Conservation (phyloP, 2,113 vertebrate species). For the Pachypanchax playfairii region DNA sequence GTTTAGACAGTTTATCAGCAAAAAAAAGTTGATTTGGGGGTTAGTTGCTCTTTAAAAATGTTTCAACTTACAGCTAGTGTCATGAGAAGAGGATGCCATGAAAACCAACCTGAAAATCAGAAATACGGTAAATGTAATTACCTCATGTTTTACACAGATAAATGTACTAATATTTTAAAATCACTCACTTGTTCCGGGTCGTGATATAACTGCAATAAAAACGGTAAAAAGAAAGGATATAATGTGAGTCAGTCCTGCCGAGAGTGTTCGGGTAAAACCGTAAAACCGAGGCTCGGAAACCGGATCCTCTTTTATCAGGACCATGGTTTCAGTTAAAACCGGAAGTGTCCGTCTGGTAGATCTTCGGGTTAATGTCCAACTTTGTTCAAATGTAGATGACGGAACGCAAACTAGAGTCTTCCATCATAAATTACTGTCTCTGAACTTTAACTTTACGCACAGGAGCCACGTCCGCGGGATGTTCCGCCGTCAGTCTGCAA, state of each 20-base stretch:
- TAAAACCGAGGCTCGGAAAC: slow-evolving; percentile 85
- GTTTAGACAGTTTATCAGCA: too few relatives aligned
- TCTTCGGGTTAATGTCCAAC: neutral
- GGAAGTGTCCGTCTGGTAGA: slow-evolving; percentile 2
- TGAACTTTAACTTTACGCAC: neutral
- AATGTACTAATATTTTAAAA: too few relatives aligned
- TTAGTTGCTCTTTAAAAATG: neutral
- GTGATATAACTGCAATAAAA: slow-evolving; percentile 81
- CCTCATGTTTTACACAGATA: neutral
- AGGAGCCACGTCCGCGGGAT: neutral
- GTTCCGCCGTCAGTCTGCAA: too few relatives aligned
- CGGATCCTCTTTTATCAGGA: too few relatives aligned
- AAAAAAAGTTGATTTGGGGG: too few relatives aligned
- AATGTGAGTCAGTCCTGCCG: slow-evolving; percentile 81
- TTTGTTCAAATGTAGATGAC: neutral
- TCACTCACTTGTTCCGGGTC: slow-evolving; percentile 91
- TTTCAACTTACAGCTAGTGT: slow-evolving; percentile 88
- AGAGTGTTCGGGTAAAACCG: slow-evolving; percentile 72
- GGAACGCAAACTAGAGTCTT: neutral
- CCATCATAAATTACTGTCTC: too few relatives aligned
- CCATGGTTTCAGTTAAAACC: too few relatives aligned
- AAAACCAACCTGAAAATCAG: slow-evolving; percentile 86
- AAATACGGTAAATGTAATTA: neutral
- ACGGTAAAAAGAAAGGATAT: slow-evolving; percentile 81
- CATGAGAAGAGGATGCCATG: slow-evolving; percentile 97